Base-by-base conservation (phyloP, 2,888 invertebrate genomes). In the Acanthosoma haemorrhoidale region DNA sequence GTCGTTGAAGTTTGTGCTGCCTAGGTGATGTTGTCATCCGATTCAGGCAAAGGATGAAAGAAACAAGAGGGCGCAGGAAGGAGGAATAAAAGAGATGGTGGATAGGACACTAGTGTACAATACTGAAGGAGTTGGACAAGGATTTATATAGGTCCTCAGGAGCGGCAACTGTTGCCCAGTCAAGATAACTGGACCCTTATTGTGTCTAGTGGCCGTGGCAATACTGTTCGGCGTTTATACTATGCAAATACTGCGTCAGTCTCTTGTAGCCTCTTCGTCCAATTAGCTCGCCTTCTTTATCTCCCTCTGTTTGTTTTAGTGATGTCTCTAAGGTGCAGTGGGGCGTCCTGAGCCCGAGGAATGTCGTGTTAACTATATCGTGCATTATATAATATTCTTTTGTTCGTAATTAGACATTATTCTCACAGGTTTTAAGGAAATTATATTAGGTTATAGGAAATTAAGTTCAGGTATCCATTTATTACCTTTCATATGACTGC, bases 51-150 rank as follows among this genome's bases (percentile, higher is more conserved):
- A 43, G 51, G 51, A 51, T 21, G 51, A 51, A 51, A 51, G 21
- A 51, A 51, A 51, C 51, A 51, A 51, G 29, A 43, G 25, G 43
- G 25, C 43, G 11, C 25, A 43, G n/a, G n/a, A 51, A 51, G 51
- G 51, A 51, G 51, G n/a, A 51, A 51, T 51, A 51, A 25, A 18
- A 51, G 25, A 25, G 59, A 32, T 59, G 34, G 16, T 8, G 13
- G 59, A 59, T 59, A 32, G 36, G 32, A 34, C n/a, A 38, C 34
- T 18, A 38, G 61, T 4, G 61, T 61, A 61, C 61, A 61, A 61
- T 61, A 61, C 61, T 18, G 36, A 61, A 61, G 61, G 34, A 51
- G 29, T n/a, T 13, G 51, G 25, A 25, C 25, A 25, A 8, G 21
- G 29, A 51, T 18, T 51, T 51, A 51, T 51, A 21, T 25, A 3